Evolutionary conservation across 2,888 invertebrate genomes (phyloP).

Genomic region (Crossocerus cetratus): DNA sequence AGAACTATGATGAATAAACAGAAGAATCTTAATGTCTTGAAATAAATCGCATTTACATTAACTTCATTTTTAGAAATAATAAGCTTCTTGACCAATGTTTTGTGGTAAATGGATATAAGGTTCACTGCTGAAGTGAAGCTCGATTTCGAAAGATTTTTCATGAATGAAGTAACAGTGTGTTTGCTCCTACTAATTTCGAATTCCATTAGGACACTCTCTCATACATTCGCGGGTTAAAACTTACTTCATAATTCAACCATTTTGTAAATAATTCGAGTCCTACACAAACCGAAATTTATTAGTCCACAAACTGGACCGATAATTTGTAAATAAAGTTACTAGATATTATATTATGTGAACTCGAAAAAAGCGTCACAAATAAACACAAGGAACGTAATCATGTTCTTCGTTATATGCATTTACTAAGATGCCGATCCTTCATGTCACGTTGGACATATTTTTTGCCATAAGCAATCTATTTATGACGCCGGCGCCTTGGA

Average conservation of each 20-base stretch:
- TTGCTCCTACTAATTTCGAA: slow-evolving; percentile 47
- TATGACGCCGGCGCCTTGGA: too few relatives aligned
- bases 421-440: slow-evolving; percentile 10
- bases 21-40: slow-evolving; percentile 21
- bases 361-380: slow-evolving; percentile 55
- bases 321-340: slow-evolving; percentile 74
- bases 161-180: slow-evolving; percentile 29
- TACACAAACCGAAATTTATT: slow-evolving; percentile 63
- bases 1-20: slow-evolving; percentile 20
- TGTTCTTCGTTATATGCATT: slow-evolving; percentile 40
- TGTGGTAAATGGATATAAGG: slow-evolving; percentile 24
- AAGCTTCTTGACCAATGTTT: slow-evolving; percentile 41
- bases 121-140: slow-evolving; percentile 37
- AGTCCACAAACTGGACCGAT: slow-evolving; percentile 65
- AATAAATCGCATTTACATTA: slow-evolving; percentile 45
- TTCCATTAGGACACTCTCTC: slow-evolving; percentile 43
- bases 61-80: slow-evolving; percentile 33
- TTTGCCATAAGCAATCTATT: too few relatives aligned
- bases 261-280: slow-evolving; percentile 70
- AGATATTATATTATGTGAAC: slow-evolving; percentile 69
- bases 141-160: slow-evolving; percentile 45
- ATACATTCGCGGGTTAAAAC: slow-evolving; percentile 48
- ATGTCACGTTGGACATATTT: too few relatives aligned
- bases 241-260: slow-evolving; percentile 57
- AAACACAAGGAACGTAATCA: slow-evolving; percentile 54